Conservation (phyloP, 2,113 vertebrate genomes). For the Phycodurus eques region DNA sequence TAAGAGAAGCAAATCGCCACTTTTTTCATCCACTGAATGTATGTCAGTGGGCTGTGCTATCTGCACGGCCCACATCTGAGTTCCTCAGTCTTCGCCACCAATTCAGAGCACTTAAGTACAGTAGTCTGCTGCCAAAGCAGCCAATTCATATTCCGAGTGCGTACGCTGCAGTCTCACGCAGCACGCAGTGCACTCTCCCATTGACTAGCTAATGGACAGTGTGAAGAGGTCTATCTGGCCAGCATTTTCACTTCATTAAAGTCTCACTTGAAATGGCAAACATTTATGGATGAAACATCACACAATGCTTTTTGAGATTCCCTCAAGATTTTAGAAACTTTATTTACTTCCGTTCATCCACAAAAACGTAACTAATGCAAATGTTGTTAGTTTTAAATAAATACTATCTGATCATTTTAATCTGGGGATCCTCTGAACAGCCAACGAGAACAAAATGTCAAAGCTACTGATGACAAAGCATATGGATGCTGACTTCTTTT, state of each 20-base stretch:
- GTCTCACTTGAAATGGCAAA: not conserved
- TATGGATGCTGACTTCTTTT: no score
- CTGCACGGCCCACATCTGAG: conserved; percentile 46
- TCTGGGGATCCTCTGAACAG: not conserved
- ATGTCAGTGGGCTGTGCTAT: conserved; percentile 65
- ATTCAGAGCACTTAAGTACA: conserved; percentile 51
- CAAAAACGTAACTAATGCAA: not conserved
- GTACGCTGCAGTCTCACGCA: conserved; percentile 20
- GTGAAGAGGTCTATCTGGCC: conserved; percentile 26
- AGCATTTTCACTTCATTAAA: conserved; percentile 38
- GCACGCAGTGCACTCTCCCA: conserved; percentile 27
- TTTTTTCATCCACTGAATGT: conserved; percentile 60
- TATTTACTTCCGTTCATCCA: not conserved
- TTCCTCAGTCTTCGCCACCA: conserved; percentile 32
- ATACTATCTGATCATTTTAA: not conserved
- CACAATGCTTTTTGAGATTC: not conserved
- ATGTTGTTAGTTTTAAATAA: not conserved
- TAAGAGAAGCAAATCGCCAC: conserved; percentile 38
- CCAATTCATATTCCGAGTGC: conserved; percentile 54
- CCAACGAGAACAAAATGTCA: not conserved
- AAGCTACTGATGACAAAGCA: no score
- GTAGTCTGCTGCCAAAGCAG: conserved; percentile 46
- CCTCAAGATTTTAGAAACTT: not conserved
- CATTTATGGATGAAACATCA: not conserved
- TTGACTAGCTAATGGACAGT: conserved; percentile 43